Conservation (phyloP, 2,797 vertebrate genomes). For the Gymnodraco acuticeps region DNA sequence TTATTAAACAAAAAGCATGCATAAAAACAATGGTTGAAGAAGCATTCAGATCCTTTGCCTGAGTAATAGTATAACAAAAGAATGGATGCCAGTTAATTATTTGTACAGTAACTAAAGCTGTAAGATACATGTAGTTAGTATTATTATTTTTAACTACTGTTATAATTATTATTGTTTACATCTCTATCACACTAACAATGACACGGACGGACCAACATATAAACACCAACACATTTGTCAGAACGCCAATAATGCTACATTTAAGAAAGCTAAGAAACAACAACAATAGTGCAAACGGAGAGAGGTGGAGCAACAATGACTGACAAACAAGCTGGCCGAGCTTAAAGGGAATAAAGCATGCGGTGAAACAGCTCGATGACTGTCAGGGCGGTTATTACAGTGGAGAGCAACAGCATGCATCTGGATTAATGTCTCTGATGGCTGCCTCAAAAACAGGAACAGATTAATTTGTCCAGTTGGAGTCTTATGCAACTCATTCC, state of each 20-base stretch:
- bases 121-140: too few species aligned
- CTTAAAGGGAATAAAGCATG: constrained; percentile 66
- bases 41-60: too few species aligned
- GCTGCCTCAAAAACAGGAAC: constrained; percentile 72
- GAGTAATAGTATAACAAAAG: too few species aligned
- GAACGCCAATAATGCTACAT: too few species aligned
- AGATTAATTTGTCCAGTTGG: constrained; percentile 77
- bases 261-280: neutral
- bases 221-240: too few species aligned
- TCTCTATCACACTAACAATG: too few species aligned
- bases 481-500: constrained; percentile 69
- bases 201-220: too few species aligned
- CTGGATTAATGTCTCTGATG: constrained; percentile 76
- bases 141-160: too few species aligned
- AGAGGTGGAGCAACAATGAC: constrained; percentile 13
- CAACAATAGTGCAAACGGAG: constrained; percentile 18
- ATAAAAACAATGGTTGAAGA: neutral
- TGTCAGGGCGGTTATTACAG: constrained; percentile 68
- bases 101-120: too few species aligned
- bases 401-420: constrained; percentile 68
- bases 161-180: too few species aligned
- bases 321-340: constrained; percentile 46
- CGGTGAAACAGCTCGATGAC: constrained; percentile 52
- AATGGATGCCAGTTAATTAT: too few species aligned
- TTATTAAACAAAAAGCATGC: neutral